Percentiles rank a stretch among this genome's conserved stretches.
Evolutionary conservation across 2,797 vertebrate genomes (phyloP).

Genomic region (Atherinosoma microstoma): DNA sequence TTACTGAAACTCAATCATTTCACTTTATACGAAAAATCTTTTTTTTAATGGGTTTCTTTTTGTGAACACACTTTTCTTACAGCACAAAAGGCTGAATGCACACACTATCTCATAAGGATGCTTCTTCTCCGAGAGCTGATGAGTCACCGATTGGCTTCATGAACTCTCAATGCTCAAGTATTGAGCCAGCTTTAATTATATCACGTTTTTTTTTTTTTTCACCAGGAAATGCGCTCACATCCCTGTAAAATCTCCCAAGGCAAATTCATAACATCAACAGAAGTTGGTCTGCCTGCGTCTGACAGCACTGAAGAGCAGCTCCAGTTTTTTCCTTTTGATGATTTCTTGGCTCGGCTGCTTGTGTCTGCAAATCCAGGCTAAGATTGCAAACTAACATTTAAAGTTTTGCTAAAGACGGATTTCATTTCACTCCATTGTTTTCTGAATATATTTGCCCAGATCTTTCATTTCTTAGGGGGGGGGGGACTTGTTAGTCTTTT

Average conservation of each 20-base stretch:
- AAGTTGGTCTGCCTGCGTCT: conserved; percentile 51
- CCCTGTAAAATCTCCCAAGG: conserved; percentile 35
- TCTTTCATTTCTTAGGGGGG: no score
- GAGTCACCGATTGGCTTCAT: conserved; percentile 38
- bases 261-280: conserved; percentile 42
- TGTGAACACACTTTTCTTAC: no score
- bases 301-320: conserved; percentile 59
- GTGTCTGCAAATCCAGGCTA: conserved; percentile 59
- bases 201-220: conserved; percentile 12
- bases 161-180: conserved; percentile 21
- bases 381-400: conserved; percentile 37
- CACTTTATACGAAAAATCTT: no score
- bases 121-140: conserved; percentile 24
- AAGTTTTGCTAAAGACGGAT: conserved; percentile 38
- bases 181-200: conserved; percentile 35
- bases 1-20: no score
- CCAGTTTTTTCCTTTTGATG: conserved; percentile 55
- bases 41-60: no score
- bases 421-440: conserved; percentile 47
- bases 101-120: neutral
- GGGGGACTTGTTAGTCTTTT: neutral
- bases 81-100: neutral
- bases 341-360: conserved; percentile 57
- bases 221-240: conserved; percentile 39
- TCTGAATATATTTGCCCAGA: conserved; percentile 25